These are phyloP conservation scores for Drosophila niveifrons DNA, from an alignment of 2,888 invertebrate genomes.

Conservation along the genomic window DNA sequence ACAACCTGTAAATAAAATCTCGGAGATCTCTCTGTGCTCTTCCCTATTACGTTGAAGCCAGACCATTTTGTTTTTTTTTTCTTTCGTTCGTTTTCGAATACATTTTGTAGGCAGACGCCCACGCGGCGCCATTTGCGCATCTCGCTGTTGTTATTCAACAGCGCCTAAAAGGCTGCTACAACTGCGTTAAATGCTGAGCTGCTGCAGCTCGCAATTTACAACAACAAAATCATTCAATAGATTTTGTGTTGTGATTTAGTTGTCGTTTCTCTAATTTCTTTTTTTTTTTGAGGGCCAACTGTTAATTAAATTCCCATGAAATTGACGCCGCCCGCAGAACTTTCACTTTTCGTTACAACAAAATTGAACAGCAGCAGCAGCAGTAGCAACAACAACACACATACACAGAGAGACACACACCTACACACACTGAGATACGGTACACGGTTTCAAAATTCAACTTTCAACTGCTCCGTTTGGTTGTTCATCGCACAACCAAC, in stretches of 20 bases:
- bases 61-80: conserved; percentile 25
- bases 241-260: background rate
- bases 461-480: conserved; percentile 22
- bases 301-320: conserved; percentile 52
- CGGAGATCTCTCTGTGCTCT: conserved; percentile 24
- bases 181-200: background rate
- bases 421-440: conserved; percentile 33
- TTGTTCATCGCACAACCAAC: conserved; percentile 68
- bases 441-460: conserved; percentile 7
- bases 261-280: background rate
- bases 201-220: conserved; percentile 20
- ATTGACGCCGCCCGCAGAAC: conserved; percentile 46
- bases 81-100: conserved; percentile 18
- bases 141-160: conserved; percentile 66
- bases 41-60: conserved; percentile 1
- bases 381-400: conserved; percentile 34
- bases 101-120: conserved; percentile 70
- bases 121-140: conserved; percentile 71
- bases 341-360: conserved; percentile 55
- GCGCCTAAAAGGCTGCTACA: conserved; percentile 28
- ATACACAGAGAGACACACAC: conserved; percentile 6
- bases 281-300: conserved; percentile 10
- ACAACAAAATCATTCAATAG: conserved; percentile 3
- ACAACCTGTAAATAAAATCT: conserved; percentile 75
- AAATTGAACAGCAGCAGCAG: conserved; percentile 32